Percentiles rank a stretch among this genome's conserved stretches.
phyloP scores from a whole-genome alignment of 2,888 invertebrate species.

The Abrostola tripartita region DNA sequence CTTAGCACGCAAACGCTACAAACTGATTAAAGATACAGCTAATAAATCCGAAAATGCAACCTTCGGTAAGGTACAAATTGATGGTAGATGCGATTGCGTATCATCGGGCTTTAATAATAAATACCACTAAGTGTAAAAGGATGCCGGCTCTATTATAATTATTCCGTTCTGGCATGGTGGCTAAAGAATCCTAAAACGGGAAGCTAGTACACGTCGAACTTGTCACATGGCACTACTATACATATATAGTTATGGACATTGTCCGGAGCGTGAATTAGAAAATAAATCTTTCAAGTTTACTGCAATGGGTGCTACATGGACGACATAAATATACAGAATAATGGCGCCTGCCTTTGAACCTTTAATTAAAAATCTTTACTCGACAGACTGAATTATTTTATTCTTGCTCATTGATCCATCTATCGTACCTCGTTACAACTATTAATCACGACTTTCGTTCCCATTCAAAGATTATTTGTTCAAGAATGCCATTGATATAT shows the following conservation, averaged over 20 bases:
- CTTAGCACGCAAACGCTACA: no score
- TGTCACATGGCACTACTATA: not conserved
- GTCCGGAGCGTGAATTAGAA: conserved; percentile 1
- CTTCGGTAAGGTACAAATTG: no score
- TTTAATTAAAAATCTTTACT: conserved; percentile 5
- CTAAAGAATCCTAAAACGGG: no score
- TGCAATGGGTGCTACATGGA: conserved; percentile 2
- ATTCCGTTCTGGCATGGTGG: no score
- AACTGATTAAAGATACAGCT: no score
- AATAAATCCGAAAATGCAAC: no score
- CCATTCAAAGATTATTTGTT: not conserved
- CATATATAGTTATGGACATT: conserved; percentile 1
- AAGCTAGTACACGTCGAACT: no score
- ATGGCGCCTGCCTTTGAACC: conserved; percentile 1
- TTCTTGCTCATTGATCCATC: not conserved
- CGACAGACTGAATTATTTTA: conserved; percentile 1
- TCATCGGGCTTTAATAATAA: no score
- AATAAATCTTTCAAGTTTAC: conserved; percentile 4
- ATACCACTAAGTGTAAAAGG: no score
- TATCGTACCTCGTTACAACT: not conserved
- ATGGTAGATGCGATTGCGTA: no score
- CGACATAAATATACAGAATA: conserved; percentile 1
- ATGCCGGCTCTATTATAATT: no score
- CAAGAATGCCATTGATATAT: not conserved
- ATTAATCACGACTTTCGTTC: not conserved